Evolutionary conservation across 2,888 invertebrate genomes (phyloP).

Genomic region (Trichacis sp.): DNA sequence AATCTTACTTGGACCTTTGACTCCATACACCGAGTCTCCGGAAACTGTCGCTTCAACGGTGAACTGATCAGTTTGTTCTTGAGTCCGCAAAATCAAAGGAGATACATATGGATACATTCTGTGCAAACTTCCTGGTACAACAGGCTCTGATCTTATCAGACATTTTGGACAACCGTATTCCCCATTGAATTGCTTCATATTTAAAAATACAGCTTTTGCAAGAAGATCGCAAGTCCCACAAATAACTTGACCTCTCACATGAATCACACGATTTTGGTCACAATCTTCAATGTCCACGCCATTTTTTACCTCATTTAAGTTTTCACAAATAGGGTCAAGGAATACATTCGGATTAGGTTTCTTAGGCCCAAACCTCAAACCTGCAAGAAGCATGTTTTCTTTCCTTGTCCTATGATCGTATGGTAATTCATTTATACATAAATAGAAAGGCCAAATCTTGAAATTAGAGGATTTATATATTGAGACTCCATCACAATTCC

Average conservation of each 20-base stretch:
- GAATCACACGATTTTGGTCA: too few relatives aligned
- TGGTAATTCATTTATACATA: slow-evolving; percentile 43
- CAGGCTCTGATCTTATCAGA: too few relatives aligned
- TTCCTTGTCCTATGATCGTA: slow-evolving; percentile 28
- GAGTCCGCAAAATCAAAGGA: slow-evolving; percentile 5
- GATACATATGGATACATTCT: slow-evolving; percentile 22
- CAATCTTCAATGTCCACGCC: slow-evolving; percentile 20
- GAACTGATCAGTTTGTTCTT: background rate
- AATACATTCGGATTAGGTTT: slow-evolving; percentile 33
- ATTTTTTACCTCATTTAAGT: slow-evolving; percentile 4
- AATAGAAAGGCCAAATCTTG: slow-evolving; percentile 38
- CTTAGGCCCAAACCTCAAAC: slow-evolving; percentile 36
- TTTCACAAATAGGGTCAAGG: slow-evolving; percentile 20
- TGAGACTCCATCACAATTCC: slow-evolving; percentile 34
- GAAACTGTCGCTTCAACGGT: background rate
- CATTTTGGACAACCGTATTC: slow-evolving; percentile 26
- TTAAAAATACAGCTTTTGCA: slow-evolving; percentile 35
- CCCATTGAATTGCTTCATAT: too few relatives aligned
- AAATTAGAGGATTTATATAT: slow-evolving; percentile 36
- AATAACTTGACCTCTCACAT: slow-evolving; percentile 17
- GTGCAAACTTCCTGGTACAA: too few relatives aligned
- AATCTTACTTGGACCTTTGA: slow-evolving; percentile 13
- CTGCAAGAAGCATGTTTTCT: too few relatives aligned
- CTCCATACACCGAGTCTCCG: slow-evolving; percentile 3
- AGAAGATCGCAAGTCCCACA: slow-evolving; percentile 25